Evolutionary conservation across 53 echinoderm and acorn worm species (phyloP).

Genomic region (Zoroaster sp.): DNA sequence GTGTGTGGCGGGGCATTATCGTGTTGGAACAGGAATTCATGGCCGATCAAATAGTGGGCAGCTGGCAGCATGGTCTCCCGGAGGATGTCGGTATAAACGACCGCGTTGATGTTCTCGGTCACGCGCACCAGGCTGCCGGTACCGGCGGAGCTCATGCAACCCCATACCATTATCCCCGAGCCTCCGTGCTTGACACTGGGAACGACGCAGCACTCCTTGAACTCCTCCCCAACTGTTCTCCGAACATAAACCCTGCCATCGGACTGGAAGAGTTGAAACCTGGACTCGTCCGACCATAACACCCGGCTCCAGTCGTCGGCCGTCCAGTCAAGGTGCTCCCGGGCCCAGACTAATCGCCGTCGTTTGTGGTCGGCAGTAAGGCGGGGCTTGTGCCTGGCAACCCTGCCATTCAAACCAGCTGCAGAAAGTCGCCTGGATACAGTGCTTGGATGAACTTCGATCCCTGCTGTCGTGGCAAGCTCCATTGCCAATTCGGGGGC

Average conservation of each 20-base stretch:
- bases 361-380: slow-evolving; percentile 1
- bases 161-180: slow-evolving; percentile 44
- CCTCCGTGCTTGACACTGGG: slow-evolving; percentile 30
- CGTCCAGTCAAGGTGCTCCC: not conserved
- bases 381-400: slow-evolving; percentile 16
- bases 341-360: not conserved
- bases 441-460: not conserved
- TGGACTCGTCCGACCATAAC: slow-evolving; percentile 30
- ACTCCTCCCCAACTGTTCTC: not conserved
- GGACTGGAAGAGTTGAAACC: slow-evolving; percentile 3
- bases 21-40: slow-evolving; percentile 25
- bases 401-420: not conserved
- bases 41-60: slow-evolving; percentile 24
- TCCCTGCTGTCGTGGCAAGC: not conserved
- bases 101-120: slow-evolving; percentile 12
- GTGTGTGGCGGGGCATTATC: slow-evolving; percentile 56
- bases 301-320: slow-evolving; percentile 8
- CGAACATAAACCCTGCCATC: not conserved
- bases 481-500: slow-evolving; percentile 18
- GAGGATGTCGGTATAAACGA: not conserved
- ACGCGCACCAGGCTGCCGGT: slow-evolving; percentile 28
- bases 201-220: not conserved
- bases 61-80: slow-evolving; percentile 17
- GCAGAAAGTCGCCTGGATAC: not conserved
- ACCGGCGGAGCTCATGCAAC: slow-evolving; percentile 7